Evolutionary conservation across 2,797 vertebrate genomes (phyloP).

Genomic region (Myotis daubentonii): DNA sequence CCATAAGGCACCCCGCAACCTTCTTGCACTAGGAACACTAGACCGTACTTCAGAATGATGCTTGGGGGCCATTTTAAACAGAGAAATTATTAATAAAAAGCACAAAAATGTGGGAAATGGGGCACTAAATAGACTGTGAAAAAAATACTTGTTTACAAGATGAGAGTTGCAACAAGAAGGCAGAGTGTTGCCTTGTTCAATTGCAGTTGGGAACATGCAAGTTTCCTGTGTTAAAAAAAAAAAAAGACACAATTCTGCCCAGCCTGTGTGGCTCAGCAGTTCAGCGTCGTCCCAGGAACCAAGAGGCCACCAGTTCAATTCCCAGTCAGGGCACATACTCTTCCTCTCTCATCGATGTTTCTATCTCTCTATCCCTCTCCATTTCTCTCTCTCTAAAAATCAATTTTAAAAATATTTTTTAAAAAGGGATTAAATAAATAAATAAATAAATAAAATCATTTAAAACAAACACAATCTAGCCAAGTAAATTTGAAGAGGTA

Average conservation of each 20-base stretch:
- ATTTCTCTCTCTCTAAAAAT: no score
- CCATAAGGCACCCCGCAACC: background rate
- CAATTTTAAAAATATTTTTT: no score
- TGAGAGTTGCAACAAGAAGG: background rate
- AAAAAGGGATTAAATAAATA: no score
- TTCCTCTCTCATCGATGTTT: no score
- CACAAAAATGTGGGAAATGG: background rate
- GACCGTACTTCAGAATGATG: background rate
- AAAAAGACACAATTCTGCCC: no score
- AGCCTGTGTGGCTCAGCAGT: no score
- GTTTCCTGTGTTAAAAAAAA: background rate
- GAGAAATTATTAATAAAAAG: background rate
- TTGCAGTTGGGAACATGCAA: no score
- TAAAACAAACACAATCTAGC: background rate
- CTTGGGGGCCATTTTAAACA: background rate
- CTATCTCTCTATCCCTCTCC: no score
- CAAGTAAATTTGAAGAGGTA: background rate
- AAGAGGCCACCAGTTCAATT: no score
- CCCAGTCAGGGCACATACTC: no score
- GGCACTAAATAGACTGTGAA: background rate
- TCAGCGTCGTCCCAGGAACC: no score
- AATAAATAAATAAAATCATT: no score
- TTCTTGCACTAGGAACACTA: background rate
- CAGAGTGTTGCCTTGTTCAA: background rate
- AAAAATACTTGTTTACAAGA: background rate